A percentile compares a stretch with the other conserved stretches of the same genome.
Evolutionary conservation across 2,113 vertebrate genomes (phyloP).

Genomic region (Uropsilus gracilis): DNA sequence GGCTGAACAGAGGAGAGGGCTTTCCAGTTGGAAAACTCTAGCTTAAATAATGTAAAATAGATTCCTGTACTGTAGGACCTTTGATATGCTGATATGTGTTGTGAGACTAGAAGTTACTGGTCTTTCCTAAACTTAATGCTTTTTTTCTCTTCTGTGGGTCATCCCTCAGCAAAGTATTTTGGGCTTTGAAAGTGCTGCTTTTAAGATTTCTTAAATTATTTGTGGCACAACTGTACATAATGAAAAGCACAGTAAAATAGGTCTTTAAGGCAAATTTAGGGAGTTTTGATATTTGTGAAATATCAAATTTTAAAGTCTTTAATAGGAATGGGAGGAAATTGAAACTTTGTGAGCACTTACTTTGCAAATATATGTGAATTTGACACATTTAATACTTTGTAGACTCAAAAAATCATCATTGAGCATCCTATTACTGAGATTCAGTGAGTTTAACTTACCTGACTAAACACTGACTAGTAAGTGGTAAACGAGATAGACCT

Average conservation of each 20-base stretch:
- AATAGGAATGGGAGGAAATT: not conserved
- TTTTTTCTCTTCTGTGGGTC: not conserved
- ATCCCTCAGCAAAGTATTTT: not conserved
- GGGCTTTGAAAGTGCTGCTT: not conserved
- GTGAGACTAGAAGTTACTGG: not conserved
- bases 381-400: not conserved
- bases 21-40: not conserved
- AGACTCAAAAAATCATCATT: not conserved
- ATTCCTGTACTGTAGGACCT: not conserved
- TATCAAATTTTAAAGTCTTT: not conserved
- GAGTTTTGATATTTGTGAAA: no score
- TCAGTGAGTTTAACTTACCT: not conserved
- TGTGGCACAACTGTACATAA: not conserved
- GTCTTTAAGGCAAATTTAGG: not conserved
- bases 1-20: no score
- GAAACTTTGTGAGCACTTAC: not conserved
- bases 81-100: not conserved
- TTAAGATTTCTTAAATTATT: conserved; percentile 35
- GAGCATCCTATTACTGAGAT: not conserved
- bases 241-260: conserved; percentile 18
- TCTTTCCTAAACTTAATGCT: not conserved
- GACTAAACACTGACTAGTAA: not conserved
- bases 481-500: not conserved
- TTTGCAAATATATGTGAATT: not conserved
- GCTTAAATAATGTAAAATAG: not conserved